Evolutionary conservation across 2,797 vertebrate genomes (phyloP), one percentile per base, ranked within the genome.

Genomic region (Paratrypauchen microcephalus): DNA sequence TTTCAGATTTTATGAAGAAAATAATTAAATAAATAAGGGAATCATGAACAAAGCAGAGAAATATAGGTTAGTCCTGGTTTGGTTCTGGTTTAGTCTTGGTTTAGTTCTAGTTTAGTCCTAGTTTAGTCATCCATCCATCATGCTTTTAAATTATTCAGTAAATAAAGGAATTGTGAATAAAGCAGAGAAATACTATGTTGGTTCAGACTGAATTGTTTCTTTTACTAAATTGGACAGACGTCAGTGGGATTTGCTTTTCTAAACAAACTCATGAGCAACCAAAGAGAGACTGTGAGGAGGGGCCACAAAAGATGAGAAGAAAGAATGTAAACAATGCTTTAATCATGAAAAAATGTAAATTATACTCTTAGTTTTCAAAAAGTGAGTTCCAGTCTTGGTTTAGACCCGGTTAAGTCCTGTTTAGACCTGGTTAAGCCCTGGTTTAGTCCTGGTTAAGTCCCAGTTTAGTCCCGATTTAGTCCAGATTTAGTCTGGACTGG

Each of bases 201-300:
- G 55, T 57, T 55, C 9, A 11, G 11, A 12, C 52, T 55, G 52
- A 55, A 55, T 21, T 54, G n/a, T 23, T 57, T 26, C 0, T 28
- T 57, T 57, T 5, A 26, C 7, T 57, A 12, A 6, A 26, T 16
- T 13, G 23, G 5, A n/a, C n/a, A 16, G 6, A 26, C 55, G 55
- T 57, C 55, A 57, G 13, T 6, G 24, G 55, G 55, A 57, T 57
- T 57, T 57, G 55, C 55, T 57, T 26, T 57, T 57, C 55, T 7
- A 57, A 57, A 57, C 55, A 24, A 13, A 26, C 9, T 15, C 5
- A 26, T 24, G 48, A 50, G 48, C 48, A 50, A n/a, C 6, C 19
- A n/a, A 41, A 41, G 55, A 26, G 23, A 57, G 4, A 15, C 16
- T 18, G 55, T 12, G 8, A 11, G 6, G 6, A 21, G 2, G 19